Percentiles rank a stretch among this genome's conserved stretches.
Evolutionary conservation across 2,888 invertebrate genomes (phyloP).

Genomic region (Microplitis manilae): DNA sequence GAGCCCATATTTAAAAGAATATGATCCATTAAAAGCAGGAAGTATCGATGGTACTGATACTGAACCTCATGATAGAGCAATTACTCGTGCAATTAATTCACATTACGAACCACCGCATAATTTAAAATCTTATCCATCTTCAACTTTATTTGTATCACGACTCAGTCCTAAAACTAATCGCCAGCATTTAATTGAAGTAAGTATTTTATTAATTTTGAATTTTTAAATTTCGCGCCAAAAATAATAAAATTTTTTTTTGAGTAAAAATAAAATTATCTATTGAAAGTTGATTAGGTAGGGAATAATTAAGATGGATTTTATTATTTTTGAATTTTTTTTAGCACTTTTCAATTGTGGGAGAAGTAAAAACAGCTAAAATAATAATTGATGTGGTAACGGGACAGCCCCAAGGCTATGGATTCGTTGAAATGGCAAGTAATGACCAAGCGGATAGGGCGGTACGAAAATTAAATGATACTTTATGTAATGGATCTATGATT

Average conservation of each 20-base stretch:
- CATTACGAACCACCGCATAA: conserved; percentile 79
- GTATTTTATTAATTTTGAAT: neutral
- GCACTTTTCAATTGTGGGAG: conserved; percentile 79
- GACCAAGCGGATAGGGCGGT: conserved; percentile 78
- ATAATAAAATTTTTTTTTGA: no score
- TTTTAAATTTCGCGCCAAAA: no score
- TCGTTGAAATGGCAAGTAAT: conserved; percentile 83
- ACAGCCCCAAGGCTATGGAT: conserved; percentile 86
- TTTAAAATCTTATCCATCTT: conserved; percentile 79
- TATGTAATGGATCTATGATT: conserved; percentile 80
- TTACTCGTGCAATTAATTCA: conserved; percentile 80
- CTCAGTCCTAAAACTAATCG: conserved; percentile 79
- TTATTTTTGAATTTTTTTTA: conserved; percentile 64
- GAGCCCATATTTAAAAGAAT: conserved; percentile 76
- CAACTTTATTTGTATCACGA: conserved; percentile 84
- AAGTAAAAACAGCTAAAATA: conserved; percentile 74
- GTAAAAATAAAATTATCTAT: no score
- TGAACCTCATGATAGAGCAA: conserved; percentile 85
- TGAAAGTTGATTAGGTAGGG: no score
- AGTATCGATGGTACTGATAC: conserved; percentile 91
- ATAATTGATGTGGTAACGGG: conserved; percentile 88
- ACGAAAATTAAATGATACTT: conserved; percentile 75
- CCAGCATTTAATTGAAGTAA: conserved; percentile 74
- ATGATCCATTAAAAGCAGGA: conserved; percentile 87
- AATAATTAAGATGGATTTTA: neutral